Conservation (phyloP, 2,113 vertebrate genomes). For the Tamias sibiricus region DNA sequence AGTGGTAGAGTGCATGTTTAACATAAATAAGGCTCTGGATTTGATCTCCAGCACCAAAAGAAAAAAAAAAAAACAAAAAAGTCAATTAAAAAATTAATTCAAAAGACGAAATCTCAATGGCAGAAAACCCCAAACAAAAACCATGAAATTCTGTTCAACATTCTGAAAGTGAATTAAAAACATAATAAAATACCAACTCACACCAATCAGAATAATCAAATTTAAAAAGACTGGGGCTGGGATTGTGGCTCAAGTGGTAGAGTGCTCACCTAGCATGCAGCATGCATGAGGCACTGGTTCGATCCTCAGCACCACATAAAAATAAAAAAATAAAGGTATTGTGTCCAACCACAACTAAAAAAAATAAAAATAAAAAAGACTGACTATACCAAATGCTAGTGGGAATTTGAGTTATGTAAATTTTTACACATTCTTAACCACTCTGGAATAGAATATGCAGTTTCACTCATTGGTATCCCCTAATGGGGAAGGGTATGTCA, state of each 20-base stretch:
- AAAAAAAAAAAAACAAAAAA: neutral
- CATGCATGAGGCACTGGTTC: too few species aligned
- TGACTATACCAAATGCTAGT: neutral
- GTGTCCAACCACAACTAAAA: too few species aligned
- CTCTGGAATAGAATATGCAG: neutral
- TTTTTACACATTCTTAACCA: neutral
- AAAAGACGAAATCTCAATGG: neutral
- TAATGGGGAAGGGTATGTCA: neutral
- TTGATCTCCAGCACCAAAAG: too few species aligned
- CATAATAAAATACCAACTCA: neutral
- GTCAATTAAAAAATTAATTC: neutral
- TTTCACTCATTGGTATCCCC: neutral
- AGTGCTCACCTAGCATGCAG: too few species aligned
- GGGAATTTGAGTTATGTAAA: neutral
- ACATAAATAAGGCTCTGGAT: too few species aligned
- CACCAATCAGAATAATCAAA: neutral
- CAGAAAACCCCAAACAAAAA: neutral
- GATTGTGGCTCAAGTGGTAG: too few species aligned
- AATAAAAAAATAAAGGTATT: too few species aligned
- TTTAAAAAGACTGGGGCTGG: neutral
- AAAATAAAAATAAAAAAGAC: too few species aligned
- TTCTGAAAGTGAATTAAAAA: neutral
- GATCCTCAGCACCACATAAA: too few species aligned
- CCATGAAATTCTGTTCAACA: neutral
- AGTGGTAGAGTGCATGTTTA: too few species aligned